Percentiles rank a stretch among this genome's conserved stretches.
Conservation (phyloP, 2,888 invertebrate species). For the Hydroisotoma schaefferi region DNA sequence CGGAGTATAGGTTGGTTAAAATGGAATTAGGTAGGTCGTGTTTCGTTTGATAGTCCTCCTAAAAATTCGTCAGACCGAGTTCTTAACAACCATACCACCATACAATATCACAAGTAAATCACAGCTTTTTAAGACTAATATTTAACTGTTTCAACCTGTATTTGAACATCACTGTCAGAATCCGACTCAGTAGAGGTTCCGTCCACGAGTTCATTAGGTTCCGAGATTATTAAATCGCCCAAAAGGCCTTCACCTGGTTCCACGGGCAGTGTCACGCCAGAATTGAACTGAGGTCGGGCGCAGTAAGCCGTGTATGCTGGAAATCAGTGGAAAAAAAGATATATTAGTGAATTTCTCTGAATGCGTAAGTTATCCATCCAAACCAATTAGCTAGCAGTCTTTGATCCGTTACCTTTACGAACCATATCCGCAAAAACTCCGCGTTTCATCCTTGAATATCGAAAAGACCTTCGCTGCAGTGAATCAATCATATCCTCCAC, state of each 20-base stretch:
- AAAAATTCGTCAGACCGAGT: too few species aligned
- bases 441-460: slow-evolving; percentile 76
- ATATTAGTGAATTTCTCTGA: too few species aligned
- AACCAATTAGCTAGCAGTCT: too few species aligned
- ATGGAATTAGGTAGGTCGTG: background rate
- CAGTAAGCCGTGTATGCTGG: too few species aligned
- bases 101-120: background rate
- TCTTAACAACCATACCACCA: background rate
- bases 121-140: background rate
- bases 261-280: too few species aligned
- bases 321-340: too few species aligned
- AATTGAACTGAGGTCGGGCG: too few species aligned
- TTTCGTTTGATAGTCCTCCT: background rate
- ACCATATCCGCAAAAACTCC: slow-evolving; percentile 74
- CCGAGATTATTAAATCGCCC: too few species aligned
- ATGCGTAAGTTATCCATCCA: too few species aligned
- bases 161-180: slow-evolving; percentile 37
- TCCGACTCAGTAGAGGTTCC: slow-evolving; percentile 16
- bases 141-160: slow-evolving; percentile 10
- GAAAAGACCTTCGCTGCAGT: slow-evolving; percentile 68
- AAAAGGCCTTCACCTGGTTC: too few species aligned
- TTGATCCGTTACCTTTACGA: slow-evolving; percentile 48
- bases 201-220: too few species aligned
- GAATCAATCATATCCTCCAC: slow-evolving; percentile 78
- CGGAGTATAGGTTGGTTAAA: background rate